These are phyloP conservation scores for Stenolophus ochropezus DNA, from an alignment of 2,888 invertebrate genomes.

Conservation along the genomic window DNA sequence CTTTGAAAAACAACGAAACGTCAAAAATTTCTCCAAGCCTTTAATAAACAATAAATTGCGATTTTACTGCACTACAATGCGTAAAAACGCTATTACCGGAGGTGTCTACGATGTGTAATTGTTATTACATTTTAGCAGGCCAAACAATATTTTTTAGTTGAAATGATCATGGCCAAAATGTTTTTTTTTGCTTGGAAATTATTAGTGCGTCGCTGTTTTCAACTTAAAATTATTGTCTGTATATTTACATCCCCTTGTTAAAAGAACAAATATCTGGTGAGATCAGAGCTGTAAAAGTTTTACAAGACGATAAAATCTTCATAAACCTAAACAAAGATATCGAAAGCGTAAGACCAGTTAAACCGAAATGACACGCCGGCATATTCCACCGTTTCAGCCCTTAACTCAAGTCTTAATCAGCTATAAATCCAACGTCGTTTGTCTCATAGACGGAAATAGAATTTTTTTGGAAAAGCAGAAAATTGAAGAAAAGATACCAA, in stretches of 20 bases:
- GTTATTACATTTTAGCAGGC: too few relatives aligned
- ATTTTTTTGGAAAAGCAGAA: not conserved
- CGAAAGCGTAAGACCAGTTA: slow-evolving; percentile 25
- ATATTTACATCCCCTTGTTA: not conserved
- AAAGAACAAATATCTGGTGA: not conserved
- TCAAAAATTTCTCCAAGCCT: too few relatives aligned
- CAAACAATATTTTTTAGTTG: too few relatives aligned
- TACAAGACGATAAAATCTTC: slow-evolving; percentile 22
- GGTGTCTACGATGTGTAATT: too few relatives aligned
- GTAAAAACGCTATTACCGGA: too few relatives aligned
- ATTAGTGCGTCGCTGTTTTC: not conserved
- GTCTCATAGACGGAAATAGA: not conserved
- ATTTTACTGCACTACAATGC: too few relatives aligned
- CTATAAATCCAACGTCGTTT: slow-evolving; percentile 14
- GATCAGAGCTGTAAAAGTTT: slow-evolving; percentile 1
- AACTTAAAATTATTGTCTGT: not conserved
- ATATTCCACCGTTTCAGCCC: slow-evolving; percentile 1
- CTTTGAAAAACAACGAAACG: too few relatives aligned
- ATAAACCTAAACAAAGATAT: slow-evolving; percentile 38
- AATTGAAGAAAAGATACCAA: not conserved
- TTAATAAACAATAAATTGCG: too few relatives aligned
- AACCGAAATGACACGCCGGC: slow-evolving; percentile 16
- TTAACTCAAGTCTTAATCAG: slow-evolving; percentile 41
- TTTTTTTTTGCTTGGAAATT: too few relatives aligned
- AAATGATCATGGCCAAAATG: too few relatives aligned